These are phyloP conservation scores for Platyrinchus mystaceus DNA, from an alignment of 2,797 vertebrate species.

Conservation along the genomic window DNA sequence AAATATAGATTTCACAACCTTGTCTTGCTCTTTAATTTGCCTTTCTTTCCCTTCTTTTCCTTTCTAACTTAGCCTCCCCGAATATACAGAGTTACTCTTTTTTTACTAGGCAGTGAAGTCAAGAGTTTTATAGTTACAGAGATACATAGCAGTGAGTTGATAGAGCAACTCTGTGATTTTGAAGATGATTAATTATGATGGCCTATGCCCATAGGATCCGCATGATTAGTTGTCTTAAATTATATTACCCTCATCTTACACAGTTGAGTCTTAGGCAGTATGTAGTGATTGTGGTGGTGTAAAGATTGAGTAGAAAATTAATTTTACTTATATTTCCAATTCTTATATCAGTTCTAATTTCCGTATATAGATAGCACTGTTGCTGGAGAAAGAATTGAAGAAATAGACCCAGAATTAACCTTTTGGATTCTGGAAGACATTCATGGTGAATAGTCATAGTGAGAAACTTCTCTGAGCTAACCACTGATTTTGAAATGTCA, in stretches of 20 bases:
- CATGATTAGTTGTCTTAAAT: background rate
- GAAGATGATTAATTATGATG: background rate
- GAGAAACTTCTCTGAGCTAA: background rate
- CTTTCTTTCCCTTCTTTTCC: background rate
- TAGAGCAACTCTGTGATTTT: background rate
- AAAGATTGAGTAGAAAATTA: background rate
- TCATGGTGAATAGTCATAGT: background rate
- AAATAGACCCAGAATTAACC: background rate
- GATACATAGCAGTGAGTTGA: background rate
- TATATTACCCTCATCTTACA: background rate
- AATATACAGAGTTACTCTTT: background rate
- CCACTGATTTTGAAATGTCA: background rate
- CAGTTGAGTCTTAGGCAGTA: background rate
- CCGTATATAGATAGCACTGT: background rate
- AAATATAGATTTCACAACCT: background rate
- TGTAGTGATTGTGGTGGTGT: background rate
- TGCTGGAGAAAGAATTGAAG: background rate
- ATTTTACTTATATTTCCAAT: background rate
- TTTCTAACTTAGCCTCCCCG: background rate
- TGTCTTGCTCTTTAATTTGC: background rate
- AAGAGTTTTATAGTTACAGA: background rate
- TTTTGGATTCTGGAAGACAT: background rate
- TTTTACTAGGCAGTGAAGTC: background rate
- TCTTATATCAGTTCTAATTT: background rate
- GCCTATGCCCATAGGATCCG: too few species aligned